Conservation (phyloP, 2,113 vertebrate species). For the Clarias magur region DNA sequence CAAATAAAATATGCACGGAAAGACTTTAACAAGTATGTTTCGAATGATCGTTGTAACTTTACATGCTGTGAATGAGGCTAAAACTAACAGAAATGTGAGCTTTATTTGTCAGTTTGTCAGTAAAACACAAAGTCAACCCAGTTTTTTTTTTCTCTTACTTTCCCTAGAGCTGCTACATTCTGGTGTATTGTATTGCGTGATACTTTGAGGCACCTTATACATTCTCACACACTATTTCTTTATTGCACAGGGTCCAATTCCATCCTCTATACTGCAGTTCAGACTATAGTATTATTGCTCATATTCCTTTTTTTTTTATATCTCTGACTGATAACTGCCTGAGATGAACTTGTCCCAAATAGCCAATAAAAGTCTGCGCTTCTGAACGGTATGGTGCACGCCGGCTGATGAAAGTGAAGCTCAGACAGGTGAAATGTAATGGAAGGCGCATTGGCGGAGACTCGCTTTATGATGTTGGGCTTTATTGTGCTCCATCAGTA, state of each 20-base stretch:
- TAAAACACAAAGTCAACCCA: background rate
- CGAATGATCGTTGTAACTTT: background rate
- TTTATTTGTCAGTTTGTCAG: background rate
- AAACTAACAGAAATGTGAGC: background rate
- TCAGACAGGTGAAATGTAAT: constrained; percentile 34
- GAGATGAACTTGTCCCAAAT: constrained; percentile 26
- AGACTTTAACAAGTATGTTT: background rate
- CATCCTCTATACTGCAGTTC: background rate
- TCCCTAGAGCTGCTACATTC: background rate
- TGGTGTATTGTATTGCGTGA: background rate
- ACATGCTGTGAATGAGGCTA: background rate
- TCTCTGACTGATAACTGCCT: constrained; percentile 11
- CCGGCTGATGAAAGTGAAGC: constrained; percentile 23
- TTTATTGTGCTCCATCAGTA: constrained; percentile 24
- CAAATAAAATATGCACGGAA: background rate
- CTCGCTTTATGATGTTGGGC: constrained; percentile 20
- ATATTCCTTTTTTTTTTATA: constrained; percentile 14
- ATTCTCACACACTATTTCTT: background rate
- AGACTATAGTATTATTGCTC: background rate
- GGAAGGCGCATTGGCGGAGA: background rate
- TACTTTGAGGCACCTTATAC: background rate
- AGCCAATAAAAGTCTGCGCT: constrained; percentile 16
- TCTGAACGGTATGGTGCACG: background rate
- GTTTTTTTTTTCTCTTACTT: background rate
- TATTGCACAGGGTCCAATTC: constrained; percentile 13